A percentile compares a stretch with the other conserved stretches of the same genome.
Evolutionary conservation across 2,797 vertebrate species (phyloP).

Genomic region (Enteromius trimaculatus): DNA sequence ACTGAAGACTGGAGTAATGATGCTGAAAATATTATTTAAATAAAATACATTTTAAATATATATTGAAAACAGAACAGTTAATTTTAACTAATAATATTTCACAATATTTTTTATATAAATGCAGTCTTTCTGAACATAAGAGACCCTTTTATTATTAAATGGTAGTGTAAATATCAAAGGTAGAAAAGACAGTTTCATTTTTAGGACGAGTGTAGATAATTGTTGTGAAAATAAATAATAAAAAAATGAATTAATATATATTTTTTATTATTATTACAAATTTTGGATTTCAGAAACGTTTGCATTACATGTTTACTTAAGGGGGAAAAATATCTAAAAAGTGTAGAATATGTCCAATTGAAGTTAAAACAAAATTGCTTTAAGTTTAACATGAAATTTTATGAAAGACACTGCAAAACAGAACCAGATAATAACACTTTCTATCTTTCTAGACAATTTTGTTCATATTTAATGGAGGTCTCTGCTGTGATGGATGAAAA

Average conservation of each 20-base stretch:
- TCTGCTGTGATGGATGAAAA: slow-evolving; percentile 17
- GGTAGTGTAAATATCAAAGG: not conserved
- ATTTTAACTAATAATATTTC: too few relatives aligned
- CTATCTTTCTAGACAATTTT: not conserved
- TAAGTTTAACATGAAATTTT: too few relatives aligned
- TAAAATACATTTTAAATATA: too few relatives aligned
- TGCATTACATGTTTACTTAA: not conserved
- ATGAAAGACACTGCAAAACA: not conserved
- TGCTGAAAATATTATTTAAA: too few relatives aligned
- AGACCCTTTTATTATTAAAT: not conserved
- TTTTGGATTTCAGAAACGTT: not conserved
- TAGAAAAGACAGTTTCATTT: not conserved
- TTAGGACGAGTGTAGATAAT: not conserved
- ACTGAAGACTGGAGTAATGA: too few relatives aligned
- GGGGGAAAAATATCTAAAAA: not conserved
- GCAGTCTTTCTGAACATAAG: not conserved
- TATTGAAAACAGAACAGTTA: too few relatives aligned
- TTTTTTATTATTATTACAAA: not conserved
- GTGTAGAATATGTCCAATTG: not conserved
- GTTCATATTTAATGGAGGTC: not conserved
- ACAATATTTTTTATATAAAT: not conserved
- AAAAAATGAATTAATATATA: too few relatives aligned
- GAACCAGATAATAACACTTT: not conserved
- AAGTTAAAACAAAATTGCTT: not conserved
- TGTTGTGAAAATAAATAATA: not conserved